Conservation (phyloP, 2,797 vertebrate genomes). For the Amblyopsis hoosieri region DNA sequence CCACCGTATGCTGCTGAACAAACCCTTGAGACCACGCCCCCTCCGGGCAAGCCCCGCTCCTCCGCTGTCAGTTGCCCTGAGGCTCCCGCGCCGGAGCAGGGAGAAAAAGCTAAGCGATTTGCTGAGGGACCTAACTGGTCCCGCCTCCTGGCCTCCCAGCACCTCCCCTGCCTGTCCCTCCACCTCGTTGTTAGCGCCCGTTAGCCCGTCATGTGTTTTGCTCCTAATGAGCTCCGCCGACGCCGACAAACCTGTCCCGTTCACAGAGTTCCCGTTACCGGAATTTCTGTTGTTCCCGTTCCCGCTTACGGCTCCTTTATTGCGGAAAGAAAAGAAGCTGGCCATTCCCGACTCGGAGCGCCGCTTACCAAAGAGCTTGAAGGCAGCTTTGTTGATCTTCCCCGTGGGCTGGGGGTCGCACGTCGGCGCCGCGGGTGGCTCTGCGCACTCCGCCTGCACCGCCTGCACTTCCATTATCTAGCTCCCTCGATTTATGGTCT, state of each 20-base stretch:
- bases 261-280: conserved; percentile 70
- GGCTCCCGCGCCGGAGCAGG: conserved; percentile 87
- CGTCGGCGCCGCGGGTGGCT: conserved; percentile 84
- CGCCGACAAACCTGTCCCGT: conserved; percentile 62
- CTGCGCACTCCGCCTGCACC: conserved; percentile 84
- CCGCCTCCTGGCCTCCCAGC: conserved; percentile 73
- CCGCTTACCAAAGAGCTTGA: conserved; percentile 95
- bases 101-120: conserved; percentile 98
- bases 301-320: conserved; percentile 83
- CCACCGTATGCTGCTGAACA: conserved; percentile 96
- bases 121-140: conserved; percentile 80
- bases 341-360: conserved; percentile 88
- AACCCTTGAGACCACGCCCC: conserved; percentile 90
- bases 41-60: conserved; percentile 80
- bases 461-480: conserved; percentile 91
- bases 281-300: conserved; percentile 69
- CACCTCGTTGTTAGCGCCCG: conserved; percentile 70
- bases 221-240: conserved; percentile 87
- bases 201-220: conserved; percentile 93
- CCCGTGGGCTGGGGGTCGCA: conserved; percentile 91
- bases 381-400: conserved; percentile 96
- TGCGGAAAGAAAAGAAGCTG: conserved; percentile 93
- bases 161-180: conserved; percentile 70
- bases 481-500: conserved; percentile 43
- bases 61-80: conserved; percentile 79